phyloP scores from a whole-genome alignment of 1,140 invertebrate genomes.

The Macrobrachium rosenbergii region DNA sequence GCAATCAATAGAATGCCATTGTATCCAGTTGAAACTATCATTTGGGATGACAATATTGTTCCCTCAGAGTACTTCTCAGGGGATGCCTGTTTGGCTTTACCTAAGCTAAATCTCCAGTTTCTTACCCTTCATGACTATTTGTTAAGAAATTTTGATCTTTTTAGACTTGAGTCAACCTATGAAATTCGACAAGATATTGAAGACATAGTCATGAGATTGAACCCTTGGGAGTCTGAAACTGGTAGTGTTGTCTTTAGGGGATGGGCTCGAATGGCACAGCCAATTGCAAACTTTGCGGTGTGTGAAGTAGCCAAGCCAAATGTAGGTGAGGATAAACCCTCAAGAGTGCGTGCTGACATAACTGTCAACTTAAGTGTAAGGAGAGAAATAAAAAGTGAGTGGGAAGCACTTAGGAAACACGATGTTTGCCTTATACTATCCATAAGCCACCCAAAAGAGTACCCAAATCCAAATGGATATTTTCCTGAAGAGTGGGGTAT shows the following conservation, averaged over 20 bases:
- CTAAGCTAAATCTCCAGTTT: constrained; percentile 98
- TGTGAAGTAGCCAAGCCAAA: constrained; percentile 83
- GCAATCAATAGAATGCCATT: constrained; percentile 97
- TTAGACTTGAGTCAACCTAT: constrained; percentile 98
- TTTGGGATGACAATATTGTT: constrained; percentile 99
- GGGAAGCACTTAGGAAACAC: constrained; percentile 96
- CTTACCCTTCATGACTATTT: constrained; percentile 98
- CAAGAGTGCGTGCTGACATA: constrained; percentile 93
- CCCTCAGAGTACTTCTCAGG: constrained; percentile 97
- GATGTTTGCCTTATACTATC: constrained; percentile 98
- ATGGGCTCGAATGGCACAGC: constrained; percentile 98
- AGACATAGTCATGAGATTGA: constrained; percentile 92
- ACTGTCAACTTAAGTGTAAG: constrained; percentile 92
- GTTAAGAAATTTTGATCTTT: constrained; percentile 97
- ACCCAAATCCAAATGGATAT: constrained; percentile 80
- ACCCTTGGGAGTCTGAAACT: constrained; percentile 94
- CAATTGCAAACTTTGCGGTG: constrained; percentile 91
- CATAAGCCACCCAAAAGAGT: constrained; percentile 79
- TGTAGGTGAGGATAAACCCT: constrained; percentile 92
- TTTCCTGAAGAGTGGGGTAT: constrained; percentile 82
- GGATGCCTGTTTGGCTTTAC: constrained; percentile 94
- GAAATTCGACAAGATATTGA: constrained; percentile 99
- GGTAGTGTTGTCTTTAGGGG: constrained; percentile 91
- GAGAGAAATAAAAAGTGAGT: constrained; percentile 93
- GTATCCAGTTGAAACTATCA: constrained; percentile 97